These are phyloP conservation scores for Lasiurus borealis DNA, from an alignment of 2,113 vertebrate species.

Conservation along the genomic window DNA sequence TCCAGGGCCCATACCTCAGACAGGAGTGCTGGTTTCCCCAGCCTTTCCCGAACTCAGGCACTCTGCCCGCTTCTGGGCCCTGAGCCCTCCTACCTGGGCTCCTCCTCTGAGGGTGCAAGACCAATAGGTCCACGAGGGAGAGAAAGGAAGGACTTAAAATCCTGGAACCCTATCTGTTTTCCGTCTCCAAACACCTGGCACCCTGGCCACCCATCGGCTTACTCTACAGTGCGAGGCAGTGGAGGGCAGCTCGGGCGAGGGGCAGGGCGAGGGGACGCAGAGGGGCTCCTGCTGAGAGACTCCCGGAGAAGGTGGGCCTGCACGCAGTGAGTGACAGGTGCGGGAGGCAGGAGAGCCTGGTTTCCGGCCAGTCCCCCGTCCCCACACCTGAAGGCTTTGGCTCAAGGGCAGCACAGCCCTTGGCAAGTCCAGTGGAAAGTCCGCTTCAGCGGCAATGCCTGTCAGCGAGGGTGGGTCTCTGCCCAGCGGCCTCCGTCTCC, in stretches of 20 bases:
- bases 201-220: background rate
- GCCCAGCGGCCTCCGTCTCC: background rate
- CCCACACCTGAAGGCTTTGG: background rate
- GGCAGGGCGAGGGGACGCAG: background rate
- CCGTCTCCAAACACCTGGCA: conserved; percentile 49
- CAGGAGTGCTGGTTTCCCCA: background rate
- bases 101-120: background rate
- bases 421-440: conserved; percentile 49
- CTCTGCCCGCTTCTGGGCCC: background rate
- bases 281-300: background rate
- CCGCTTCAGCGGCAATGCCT: background rate
- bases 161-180: conserved; percentile 30
- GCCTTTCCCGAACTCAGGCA: background rate
- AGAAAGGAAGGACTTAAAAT: conserved; percentile 51
- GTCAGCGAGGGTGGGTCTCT: background rate
- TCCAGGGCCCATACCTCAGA: background rate
- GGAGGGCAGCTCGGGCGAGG: background rate
- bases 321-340: background rate
- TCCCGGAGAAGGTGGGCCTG: background rate
- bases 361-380: background rate
- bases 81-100: background rate
- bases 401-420: background rate
- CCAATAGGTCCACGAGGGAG: background rate
- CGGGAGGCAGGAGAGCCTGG: background rate
- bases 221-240: background rate